phyloP scores from a whole-genome alignment of 2,888 invertebrate genomes.

The Sinopyrophorus schimmeli region DNA sequence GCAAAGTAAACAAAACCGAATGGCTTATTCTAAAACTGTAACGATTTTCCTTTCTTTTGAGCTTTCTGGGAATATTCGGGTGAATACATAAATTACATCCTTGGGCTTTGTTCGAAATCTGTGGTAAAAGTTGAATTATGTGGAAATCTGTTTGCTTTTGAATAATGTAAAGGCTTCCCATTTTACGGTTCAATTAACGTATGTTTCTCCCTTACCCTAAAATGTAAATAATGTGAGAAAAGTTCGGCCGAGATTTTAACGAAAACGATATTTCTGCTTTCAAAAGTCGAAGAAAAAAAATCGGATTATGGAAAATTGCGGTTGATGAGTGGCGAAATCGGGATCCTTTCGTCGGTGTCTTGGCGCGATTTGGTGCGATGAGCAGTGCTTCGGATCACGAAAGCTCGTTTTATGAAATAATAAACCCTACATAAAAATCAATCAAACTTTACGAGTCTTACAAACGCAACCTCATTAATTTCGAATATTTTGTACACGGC shows the following conservation, averaged over 20 bases:
- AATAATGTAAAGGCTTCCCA: conserved; percentile 6
- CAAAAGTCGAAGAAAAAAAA: too few species aligned
- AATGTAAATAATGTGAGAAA: too few species aligned
- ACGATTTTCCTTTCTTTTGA: too few species aligned
- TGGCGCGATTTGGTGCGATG: conserved; percentile 7
- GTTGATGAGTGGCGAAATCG: conserved; percentile 12
- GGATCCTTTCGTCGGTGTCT: conserved; percentile 5
- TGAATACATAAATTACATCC: too few species aligned
- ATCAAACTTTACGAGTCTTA: conserved; percentile 7
- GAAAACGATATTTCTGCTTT: too few species aligned
- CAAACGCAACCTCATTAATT: conserved; percentile 3
- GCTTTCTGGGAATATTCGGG: too few species aligned
- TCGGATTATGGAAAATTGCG: conserved; percentile 12
- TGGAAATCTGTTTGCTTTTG: background rate
- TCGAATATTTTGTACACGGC: conserved; percentile 2
- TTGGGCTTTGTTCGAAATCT: too few species aligned
- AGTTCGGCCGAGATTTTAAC: too few species aligned
- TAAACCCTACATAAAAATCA: conserved; percentile 13
- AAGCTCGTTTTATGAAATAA: conserved; percentile 12
- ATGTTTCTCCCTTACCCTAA: conserved; percentile 1
- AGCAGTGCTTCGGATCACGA: conserved; percentile 14
- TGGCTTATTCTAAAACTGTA: too few species aligned
- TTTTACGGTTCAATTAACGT: conserved; percentile 7
- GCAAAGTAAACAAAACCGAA: too few species aligned
- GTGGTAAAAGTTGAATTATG: background rate